Percentiles rank a stretch among this genome's conserved stretches.
phyloP scores from a whole-genome alignment of 1,140 invertebrate species.

The Laupala kohalensis region DNA sequence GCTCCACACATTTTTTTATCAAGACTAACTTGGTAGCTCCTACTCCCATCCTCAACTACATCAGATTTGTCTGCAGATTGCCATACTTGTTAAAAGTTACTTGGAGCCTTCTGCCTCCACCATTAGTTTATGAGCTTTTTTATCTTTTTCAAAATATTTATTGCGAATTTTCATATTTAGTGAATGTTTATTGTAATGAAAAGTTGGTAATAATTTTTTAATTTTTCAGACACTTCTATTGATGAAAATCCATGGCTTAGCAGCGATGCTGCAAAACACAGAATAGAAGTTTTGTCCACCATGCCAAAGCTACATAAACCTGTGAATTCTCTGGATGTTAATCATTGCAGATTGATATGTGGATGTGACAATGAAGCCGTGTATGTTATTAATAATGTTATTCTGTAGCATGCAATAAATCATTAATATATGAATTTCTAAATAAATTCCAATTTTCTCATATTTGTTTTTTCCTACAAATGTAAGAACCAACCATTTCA shows the following conservation, averaged over 20 bases:
- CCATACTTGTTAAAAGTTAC: too few relatives aligned
- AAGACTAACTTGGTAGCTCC: too few relatives aligned
- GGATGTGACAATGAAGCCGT: constrained; percentile 73
- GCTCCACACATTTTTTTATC: too few relatives aligned
- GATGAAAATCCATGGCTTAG: constrained; percentile 43
- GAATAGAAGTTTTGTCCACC: constrained; percentile 56
- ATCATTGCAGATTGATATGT: constrained; percentile 54
- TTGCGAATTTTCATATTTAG: not conserved
- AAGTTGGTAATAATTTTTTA: not conserved
- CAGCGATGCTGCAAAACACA: constrained; percentile 47
- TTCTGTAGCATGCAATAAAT: too few relatives aligned
- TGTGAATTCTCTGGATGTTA: constrained; percentile 66
- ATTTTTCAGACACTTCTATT: constrained; percentile 24
- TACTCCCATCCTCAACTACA: too few relatives aligned
- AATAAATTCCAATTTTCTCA: too few relatives aligned
- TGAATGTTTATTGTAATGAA: not conserved
- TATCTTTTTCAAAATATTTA: not conserved
- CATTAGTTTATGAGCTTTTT: too few relatives aligned
- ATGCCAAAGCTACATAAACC: constrained; percentile 55
- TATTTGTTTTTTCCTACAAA: too few relatives aligned
- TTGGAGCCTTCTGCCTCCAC: too few relatives aligned
- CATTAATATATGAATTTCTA: too few relatives aligned
- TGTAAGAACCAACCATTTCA: too few relatives aligned
- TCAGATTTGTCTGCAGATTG: too few relatives aligned
- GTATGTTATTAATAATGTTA: constrained; percentile 43